phyloP scores from a whole-genome alignment of 2,113 vertebrate species.

The Melospiza georgiana region DNA sequence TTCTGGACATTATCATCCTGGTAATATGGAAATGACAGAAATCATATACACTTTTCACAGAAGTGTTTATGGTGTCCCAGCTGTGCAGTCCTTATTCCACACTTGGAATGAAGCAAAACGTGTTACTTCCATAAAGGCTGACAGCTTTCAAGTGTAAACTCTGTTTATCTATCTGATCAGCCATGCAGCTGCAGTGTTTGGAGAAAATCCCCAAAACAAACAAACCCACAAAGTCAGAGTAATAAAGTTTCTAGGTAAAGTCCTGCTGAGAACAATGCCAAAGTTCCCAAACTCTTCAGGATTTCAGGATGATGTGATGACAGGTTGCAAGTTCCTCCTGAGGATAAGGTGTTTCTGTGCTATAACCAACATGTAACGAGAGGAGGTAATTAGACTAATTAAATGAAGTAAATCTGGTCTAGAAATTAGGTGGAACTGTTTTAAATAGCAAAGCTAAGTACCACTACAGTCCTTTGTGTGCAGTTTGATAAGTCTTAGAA shows the following conservation, averaged over 20 bases:
- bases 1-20: not conserved
- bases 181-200: not conserved
- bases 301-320: not conserved
- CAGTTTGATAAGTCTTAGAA: not conserved
- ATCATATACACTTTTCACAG: not conserved
- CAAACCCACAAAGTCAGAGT: not conserved
- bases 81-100: not conserved
- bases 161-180: not conserved
- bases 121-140: not conserved
- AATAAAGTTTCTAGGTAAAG: not conserved
- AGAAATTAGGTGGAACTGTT: not conserved
- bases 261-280: not conserved
- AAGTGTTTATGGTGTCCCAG: not conserved
- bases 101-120: not conserved
- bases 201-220: fast-evolving
- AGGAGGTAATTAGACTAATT: not conserved
- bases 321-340: not conserved
- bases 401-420: not conserved
- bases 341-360: not conserved
- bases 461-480: not conserved
- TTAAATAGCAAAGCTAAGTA: not conserved
- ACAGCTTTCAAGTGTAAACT: not conserved
- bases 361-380: not conserved
- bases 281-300: not conserved
- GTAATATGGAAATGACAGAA: not conserved